A percentile compares a stretch with the other conserved stretches of the same genome.
Conservation (phyloP, 2,113 vertebrate genomes). For the Tenebrosternarchus preto region DNA sequence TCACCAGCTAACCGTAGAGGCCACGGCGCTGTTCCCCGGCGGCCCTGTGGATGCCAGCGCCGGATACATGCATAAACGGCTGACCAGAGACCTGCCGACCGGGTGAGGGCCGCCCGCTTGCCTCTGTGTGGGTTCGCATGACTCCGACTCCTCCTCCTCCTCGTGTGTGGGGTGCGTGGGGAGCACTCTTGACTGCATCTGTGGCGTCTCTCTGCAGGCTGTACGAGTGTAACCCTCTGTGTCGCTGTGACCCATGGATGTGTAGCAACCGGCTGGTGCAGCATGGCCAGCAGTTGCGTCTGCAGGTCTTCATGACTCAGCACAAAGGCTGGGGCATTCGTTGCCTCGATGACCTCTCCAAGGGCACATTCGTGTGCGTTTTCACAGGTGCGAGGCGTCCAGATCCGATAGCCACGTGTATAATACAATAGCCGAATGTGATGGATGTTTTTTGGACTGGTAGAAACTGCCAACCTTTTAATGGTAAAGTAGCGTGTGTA, state of each 20-base stretch:
- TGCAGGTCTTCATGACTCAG: conserved; percentile 87
- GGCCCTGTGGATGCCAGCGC: conserved; percentile 78
- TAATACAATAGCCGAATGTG: not conserved
- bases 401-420: not conserved
- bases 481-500: no score
- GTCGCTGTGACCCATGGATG: conserved; percentile 80
- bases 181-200: not conserved
- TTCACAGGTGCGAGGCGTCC: conserved; percentile 76
- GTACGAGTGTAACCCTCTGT: conserved; percentile 85
- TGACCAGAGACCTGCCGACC: conserved; percentile 81
- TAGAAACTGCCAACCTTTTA: no score
- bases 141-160: not conserved
- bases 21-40: conserved; percentile 76
- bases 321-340: conserved; percentile 90
- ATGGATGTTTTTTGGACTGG: not conserved
- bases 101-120: conserved; percentile 71
- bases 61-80: conserved; percentile 82
- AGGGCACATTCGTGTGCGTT: conserved; percentile 86
- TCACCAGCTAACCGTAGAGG: conserved; percentile 82
- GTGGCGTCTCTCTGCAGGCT: conserved; percentile 64
- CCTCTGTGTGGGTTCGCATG: not conserved
- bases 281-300: conserved; percentile 83
- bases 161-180: not conserved
- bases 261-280: conserved; percentile 86
- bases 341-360: conserved; percentile 84